Base-by-base conservation (phyloP, 2,113 vertebrate species). In the Bubo bubo region DNA sequence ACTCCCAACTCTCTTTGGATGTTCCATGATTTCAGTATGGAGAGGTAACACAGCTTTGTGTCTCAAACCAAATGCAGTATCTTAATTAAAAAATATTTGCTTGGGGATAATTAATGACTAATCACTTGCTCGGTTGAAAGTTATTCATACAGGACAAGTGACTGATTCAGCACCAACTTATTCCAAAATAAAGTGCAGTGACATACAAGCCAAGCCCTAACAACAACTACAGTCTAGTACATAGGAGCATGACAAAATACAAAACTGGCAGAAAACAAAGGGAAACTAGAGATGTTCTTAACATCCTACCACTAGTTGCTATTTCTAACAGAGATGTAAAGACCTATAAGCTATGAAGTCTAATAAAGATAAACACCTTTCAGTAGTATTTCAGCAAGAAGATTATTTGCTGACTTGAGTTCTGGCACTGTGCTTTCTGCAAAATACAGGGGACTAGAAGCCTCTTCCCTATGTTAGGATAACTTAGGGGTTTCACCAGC, bases 161-260 rank as follows among this genome's bases (percentile, higher is more conserved):
- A 21, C 16, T 85, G 39, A 81, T 47, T 43, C 68, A 79, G 74
- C 45, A 71, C 14, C 14, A 92, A 2, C 23, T 35, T 63, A 75
- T 74, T 68, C 22, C 70, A 90, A 91, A 88, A 32, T 49, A 2
- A 83, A 93, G 37, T 58, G 32, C 27, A 90, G 30, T 22, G 26
- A 77, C 23, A 37, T 34, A 4, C n/a, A 91, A 85, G 12, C 59
- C 55, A 83, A 68, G 27, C 8, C 34, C 22, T 41, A 86, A 18
- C 5, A 79, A 66, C 43, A 81, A 60, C 35, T 19, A 16, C 7
- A 58, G 32, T 12, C 20, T 37, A 39, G 11, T 32, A 79, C 0
- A 0, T 3, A 41, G 10, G 23, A 53, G 17, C 11, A 74, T 0
- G 0, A 83, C 26, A 77, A 80, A 88, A 74, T 8, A 30, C 39